Evolutionary conservation across 2,888 invertebrate species (phyloP), one percentile per base, ranked within the genome.

Genomic region (Allacma fusca): DNA sequence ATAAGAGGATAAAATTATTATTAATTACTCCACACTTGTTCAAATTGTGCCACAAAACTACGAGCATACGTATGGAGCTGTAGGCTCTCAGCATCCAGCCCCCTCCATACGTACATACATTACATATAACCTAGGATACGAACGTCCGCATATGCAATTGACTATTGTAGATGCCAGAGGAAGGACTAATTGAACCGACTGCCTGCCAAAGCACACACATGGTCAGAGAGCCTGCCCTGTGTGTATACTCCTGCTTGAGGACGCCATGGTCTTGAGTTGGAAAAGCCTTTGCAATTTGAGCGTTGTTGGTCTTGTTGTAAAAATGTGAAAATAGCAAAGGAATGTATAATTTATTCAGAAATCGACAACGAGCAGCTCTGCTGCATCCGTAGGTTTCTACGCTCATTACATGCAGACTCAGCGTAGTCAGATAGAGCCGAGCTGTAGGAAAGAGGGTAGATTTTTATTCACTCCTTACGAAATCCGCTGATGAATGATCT

Each of bases 401-500:
- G 16, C 16, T 50, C 50, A 50, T 50, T 50, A 12, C 4, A 9
- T 50, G 16, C 50, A 62, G 24, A 62, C 19, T 24, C 13, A 62
- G 24, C 23, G 24, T 34, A 9, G 9, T 7, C 34, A 34, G 34
- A 62, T 24, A 59, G 72, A 71, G 71, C 19, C 26, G 26, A 71
- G 23, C 26, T 16, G 23, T 19, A 71, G 23, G 62, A 24, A 24
- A 62, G 62, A 62, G 24, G 1, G 23, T 12, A 9, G 62, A 62
- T 19, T 26, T 74, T 64, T 65, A 74, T 74, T 74, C 64, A 65
- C 34, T 40, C 74, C 74, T 65, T 74, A 74, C 65, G 43, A 74
- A 74, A 74, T 74, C 34, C 29, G 44, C 74, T 74, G 65, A 74
- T 74, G 65, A 80, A 82, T 82, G 81, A 82, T 82, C 79, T 81